Percentiles rank a stretch among this genome's conserved stretches.
Evolutionary conservation across 1,140 invertebrate genomes (phyloP).

Genomic region (Drosophila kurseongensis): DNA sequence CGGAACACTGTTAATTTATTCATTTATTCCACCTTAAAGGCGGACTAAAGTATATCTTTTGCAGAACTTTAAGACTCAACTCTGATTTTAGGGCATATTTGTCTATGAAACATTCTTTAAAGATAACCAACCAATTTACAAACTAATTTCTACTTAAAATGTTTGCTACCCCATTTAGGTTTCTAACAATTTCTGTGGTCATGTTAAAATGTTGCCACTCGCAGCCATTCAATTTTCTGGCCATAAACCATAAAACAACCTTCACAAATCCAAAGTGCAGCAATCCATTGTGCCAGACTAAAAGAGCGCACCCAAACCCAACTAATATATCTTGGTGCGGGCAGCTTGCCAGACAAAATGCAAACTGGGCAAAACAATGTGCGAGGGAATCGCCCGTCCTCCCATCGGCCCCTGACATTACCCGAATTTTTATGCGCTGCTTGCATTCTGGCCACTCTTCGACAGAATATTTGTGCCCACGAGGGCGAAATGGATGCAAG

Average conservation of each 20-base stretch:
- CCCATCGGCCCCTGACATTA: slow-evolving; percentile 15
- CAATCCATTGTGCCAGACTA: slow-evolving; percentile 37
- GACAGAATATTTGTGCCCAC: slow-evolving; percentile 53
- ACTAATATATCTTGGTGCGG: slow-evolving; percentile 30
- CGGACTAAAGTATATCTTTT: too few species aligned
- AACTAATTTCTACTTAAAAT: slow-evolving; percentile 4
- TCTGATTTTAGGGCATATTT: not conserved
- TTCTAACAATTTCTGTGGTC: slow-evolving; percentile 18
- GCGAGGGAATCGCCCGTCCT: slow-evolving; percentile 10
- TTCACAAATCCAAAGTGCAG: slow-evolving; percentile 42
- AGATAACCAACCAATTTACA: not conserved
- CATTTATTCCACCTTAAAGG: too few species aligned
- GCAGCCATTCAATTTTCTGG: slow-evolving; percentile 35
- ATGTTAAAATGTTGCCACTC: slow-evolving; percentile 14
- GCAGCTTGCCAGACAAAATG: slow-evolving; percentile 53
- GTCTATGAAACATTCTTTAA: not conserved
- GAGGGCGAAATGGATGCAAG: slow-evolving; percentile 26
- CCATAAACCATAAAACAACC: slow-evolving; percentile 46
- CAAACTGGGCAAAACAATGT: slow-evolving; percentile 38
- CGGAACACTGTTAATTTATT: too few species aligned
- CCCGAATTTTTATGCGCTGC: slow-evolving; percentile 50
- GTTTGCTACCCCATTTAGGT: slow-evolving; percentile 1
- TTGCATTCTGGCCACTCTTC: slow-evolving; percentile 53
- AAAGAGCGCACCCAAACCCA: slow-evolving; percentile 27
- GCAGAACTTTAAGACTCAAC: not conserved